A percentile compares a stretch with the other conserved stretches of the same genome.
Conservation (phyloP, 2,888 invertebrate species). For the Baccha elongata region DNA sequence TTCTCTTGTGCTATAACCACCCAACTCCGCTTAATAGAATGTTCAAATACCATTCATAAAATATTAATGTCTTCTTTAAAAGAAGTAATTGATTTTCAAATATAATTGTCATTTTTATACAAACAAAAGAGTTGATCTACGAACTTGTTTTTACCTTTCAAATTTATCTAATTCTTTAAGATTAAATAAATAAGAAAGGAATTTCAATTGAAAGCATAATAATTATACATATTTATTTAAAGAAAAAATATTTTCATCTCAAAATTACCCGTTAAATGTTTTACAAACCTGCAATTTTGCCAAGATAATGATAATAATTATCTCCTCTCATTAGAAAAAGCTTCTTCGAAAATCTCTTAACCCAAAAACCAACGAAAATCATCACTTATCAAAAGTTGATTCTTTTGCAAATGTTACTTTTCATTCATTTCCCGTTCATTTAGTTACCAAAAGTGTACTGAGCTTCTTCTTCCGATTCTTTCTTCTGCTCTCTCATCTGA, state of each 20-base stretch:
- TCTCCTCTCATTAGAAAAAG: conserved; percentile 14
- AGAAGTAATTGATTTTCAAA: no score
- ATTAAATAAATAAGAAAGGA: background rate
- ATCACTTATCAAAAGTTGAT: conserved; percentile 42
- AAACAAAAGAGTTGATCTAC: conserved; percentile 43
- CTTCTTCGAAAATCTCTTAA: conserved; percentile 18
- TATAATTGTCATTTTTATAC: background rate
- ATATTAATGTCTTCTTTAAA: no score
- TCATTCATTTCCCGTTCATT: conserved; percentile 71
- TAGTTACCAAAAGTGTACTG: background rate
- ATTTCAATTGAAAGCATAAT: background rate
- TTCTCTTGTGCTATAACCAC: no score
- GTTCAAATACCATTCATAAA: no score
- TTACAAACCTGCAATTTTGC: background rate
- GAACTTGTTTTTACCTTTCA: conserved; percentile 21
- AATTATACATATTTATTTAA: background rate
- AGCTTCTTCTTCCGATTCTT: background rate
- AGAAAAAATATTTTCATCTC: background rate
- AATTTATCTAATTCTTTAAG: background rate
- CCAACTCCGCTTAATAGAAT: no score
- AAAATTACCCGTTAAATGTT: conserved; percentile 1
- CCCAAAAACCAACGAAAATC: background rate
- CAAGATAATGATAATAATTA: conserved; percentile 13
- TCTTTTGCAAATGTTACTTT: conserved; percentile 42
- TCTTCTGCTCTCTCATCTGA: conserved; percentile 47